These are phyloP conservation scores for Leptinotarsa texana DNA, from an alignment of 1,140 invertebrate species.

Conservation along the genomic window DNA sequence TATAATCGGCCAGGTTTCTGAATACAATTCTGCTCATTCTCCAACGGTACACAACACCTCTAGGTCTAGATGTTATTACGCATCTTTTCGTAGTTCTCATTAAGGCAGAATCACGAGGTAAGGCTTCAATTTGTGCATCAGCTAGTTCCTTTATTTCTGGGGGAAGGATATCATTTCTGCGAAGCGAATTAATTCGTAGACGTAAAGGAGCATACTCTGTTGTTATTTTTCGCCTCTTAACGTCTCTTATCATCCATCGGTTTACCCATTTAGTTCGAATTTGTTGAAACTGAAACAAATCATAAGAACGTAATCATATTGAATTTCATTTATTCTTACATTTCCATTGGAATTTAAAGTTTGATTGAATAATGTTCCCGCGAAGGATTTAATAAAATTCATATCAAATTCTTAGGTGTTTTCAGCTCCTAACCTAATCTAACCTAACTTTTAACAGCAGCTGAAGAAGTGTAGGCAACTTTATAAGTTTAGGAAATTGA, in stretches of 20 bases:
- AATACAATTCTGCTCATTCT: slow-evolving; percentile 87
- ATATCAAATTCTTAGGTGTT: background rate
- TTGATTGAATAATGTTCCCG: background rate
- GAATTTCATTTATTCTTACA: background rate
- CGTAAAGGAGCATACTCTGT: slow-evolving; percentile 73
- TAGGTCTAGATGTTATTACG: slow-evolving; percentile 74
- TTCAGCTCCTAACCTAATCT: background rate
- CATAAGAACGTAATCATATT: background rate
- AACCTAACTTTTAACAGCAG: background rate
- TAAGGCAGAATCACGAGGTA: slow-evolving; percentile 74
- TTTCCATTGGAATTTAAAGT: background rate
- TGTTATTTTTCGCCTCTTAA: slow-evolving; percentile 73
- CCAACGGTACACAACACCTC: slow-evolving; percentile 76
- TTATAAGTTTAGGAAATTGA: too few species aligned
- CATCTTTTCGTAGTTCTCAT: slow-evolving; percentile 73
- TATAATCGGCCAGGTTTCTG: slow-evolving; percentile 87
- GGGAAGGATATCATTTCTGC: slow-evolving; percentile 82
- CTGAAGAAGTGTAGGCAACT: too few species aligned
- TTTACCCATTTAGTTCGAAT: slow-evolving; percentile 73
- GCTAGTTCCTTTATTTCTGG: slow-evolving; percentile 75
- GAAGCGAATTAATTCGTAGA: slow-evolving; percentile 73
- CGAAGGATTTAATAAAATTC: background rate
- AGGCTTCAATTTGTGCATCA: slow-evolving; percentile 70
- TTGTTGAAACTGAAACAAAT: slow-evolving; percentile 64
- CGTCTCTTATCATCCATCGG: slow-evolving; percentile 80